Percentiles rank a stretch among this genome's conserved stretches.
These are phyloP conservation scores for Stenodema calcarata DNA, from an alignment of 2,888 invertebrate genomes.

Conservation along the genomic window DNA sequence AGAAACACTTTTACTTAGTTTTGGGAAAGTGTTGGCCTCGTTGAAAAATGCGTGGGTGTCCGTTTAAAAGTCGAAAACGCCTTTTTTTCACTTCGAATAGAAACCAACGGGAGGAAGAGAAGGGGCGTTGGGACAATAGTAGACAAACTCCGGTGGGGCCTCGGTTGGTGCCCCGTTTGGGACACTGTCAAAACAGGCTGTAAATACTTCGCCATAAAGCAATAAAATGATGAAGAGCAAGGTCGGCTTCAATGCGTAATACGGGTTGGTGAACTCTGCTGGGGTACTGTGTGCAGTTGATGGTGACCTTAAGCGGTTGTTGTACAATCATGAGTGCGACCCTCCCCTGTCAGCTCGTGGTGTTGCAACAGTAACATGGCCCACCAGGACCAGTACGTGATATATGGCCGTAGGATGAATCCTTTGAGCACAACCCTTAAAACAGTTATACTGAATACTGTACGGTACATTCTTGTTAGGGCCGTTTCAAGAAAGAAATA, in stretches of 20 bases:
- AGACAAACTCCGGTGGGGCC: neutral
- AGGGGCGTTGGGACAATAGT: neutral
- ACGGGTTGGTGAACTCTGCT: slow-evolving; percentile 1
- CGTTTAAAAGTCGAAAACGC: slow-evolving; percentile 4
- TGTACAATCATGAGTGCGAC: neutral
- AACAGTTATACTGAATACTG: slow-evolving; percentile 4
- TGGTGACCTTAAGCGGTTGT: slow-evolving; percentile 23
- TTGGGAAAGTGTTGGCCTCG: slow-evolving; percentile 7
- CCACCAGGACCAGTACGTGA: neutral
- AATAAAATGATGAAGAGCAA: slow-evolving; percentile 29
- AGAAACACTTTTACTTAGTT: slow-evolving; percentile 31
- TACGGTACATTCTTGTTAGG: neutral
- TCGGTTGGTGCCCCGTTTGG: neutral
- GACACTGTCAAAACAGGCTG: slow-evolving; percentile 14
- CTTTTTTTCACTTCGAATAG: neutral
- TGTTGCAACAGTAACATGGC: neutral
- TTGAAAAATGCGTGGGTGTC: neutral
- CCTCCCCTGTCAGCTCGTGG: neutral
- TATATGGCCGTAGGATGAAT: neutral
- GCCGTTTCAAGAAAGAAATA: neutral
- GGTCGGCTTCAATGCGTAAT: neutral
- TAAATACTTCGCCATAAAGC: slow-evolving; percentile 28
- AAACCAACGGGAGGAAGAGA: neutral
- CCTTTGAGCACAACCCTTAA: neutral
- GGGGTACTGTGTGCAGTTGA: neutral